Base-by-base conservation (phyloP, 2,888 invertebrate species). In the Amphipoea oculea region DNA sequence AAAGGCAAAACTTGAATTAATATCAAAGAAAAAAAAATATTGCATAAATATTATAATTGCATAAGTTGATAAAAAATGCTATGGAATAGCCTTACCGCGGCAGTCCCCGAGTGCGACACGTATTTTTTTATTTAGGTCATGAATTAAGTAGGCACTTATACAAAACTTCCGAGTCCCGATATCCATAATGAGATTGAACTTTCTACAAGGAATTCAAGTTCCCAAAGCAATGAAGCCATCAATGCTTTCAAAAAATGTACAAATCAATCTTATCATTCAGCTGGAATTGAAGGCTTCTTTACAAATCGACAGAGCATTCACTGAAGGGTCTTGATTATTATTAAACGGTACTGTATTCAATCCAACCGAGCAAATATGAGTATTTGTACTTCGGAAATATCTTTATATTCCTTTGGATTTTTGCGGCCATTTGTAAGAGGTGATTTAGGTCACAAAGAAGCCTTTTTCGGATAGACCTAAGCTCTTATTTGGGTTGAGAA, bases 231-330 rank as follows among this genome's bases (percentile, higher is more conserved):
- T 69, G 51, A 14, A 60, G 42, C 62, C 40, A 23, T 73, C 14
- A 75, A 63, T 72, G 45, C 60, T n/a, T 75, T n/a, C 20, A 48
- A 81, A 78, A 76, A 74, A 74, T 45, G 29, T 84, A 62, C 51
- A 74, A 76, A 86, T 86, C 72, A 84, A 81, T 86, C 81, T 73
- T 73, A 76, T 66, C 73, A 73, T 67, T 76, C 78, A 76, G n/a
- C 20, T 7, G 63, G 65, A 76, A 73, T 48, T 45, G 60, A 68
- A 76, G 45, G 66, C 65, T 73, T 57, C 48, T 60, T 73, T 40
- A 60, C 36, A 17, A 73, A 45, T 73, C 62, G 54, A 40, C 72
- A 57, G 62, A 80, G 54, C 68, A 57, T 84, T 72, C 76, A 75
- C 60, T 79, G 51, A 68, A 84, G 63, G 75, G 40, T 54, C 63